These are phyloP conservation scores for Darevskia nairensis DNA, from an alignment of 2,797 vertebrate genomes.

Conservation along the genomic window DNA sequence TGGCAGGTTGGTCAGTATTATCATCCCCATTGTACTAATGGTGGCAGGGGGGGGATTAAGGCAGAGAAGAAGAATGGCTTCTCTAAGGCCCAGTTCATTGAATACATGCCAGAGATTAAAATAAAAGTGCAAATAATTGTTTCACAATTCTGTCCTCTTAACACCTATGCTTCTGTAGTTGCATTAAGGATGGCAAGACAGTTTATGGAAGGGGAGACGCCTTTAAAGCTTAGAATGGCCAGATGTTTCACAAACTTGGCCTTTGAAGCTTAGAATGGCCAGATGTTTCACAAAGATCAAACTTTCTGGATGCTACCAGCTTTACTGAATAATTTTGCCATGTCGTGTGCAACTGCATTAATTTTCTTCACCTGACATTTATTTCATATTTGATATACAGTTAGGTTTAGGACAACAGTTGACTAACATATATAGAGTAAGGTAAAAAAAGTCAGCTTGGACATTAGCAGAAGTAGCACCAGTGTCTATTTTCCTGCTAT, in stretches of 20 bases:
- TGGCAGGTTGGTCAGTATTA: not conserved
- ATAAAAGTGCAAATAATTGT: not conserved
- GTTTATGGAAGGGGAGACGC: no score
- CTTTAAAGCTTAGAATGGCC: conserved; percentile 9
- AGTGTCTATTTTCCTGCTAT: conserved; percentile 5
- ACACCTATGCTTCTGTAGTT: not conserved
- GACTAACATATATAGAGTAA: conserved; percentile 6
- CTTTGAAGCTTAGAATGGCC: conserved; percentile 8
- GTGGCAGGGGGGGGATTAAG: not conserved
- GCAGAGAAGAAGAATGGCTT: not conserved
- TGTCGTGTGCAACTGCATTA: not conserved
- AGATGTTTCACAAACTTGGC: not conserved
- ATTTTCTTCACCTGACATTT: conserved; percentile 15
- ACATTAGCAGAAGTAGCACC: conserved; percentile 6
- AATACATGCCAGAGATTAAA: not conserved
- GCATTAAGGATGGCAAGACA: not conserved
- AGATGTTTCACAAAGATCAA: not conserved
- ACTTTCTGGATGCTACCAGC: no score
- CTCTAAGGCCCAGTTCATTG: not conserved
- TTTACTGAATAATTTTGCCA: conserved; percentile 9
- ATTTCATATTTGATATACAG: conserved; percentile 33
- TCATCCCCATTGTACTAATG: not conserved
- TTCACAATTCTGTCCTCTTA: not conserved
- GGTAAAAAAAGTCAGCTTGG: not conserved
- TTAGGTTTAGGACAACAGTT: not conserved